Conservation (phyloP, 2,888 invertebrate species). For the Ormia ochracea region DNA sequence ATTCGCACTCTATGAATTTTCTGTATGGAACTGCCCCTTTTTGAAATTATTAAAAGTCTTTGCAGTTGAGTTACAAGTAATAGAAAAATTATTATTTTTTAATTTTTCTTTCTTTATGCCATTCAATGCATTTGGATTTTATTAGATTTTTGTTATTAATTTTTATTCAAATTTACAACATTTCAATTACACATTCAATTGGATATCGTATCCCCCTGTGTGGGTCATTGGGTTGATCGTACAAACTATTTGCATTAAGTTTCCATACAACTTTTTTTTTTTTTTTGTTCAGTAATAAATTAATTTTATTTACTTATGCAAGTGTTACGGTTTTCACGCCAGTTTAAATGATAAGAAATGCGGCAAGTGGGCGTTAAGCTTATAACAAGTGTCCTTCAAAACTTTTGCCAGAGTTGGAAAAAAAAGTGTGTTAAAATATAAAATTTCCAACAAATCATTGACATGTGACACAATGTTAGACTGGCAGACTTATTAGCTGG, state of each 20-base stretch:
- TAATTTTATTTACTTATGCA: background rate
- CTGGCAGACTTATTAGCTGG: background rate
- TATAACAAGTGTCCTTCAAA: slow-evolving; percentile 60
- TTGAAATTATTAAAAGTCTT: background rate
- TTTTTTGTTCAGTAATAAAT: slow-evolving; percentile 27
- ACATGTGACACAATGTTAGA: background rate
- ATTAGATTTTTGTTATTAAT: slow-evolving; percentile 29
- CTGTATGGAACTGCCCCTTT: slow-evolving; percentile 10
- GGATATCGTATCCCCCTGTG: slow-evolving; percentile 47
- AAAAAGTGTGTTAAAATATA: background rate
- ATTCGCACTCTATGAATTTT: background rate
- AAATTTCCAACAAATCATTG: background rate
- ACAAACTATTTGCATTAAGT: slow-evolving; percentile 60
- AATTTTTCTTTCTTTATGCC: background rate
- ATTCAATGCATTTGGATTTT: slow-evolving; percentile 13
- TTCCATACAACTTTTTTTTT: slow-evolving; percentile 14
- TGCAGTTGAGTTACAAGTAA: background rate
- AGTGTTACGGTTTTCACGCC: slow-evolving; percentile 31
- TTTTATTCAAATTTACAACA: slow-evolving; percentile 38
- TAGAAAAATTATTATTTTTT: background rate
- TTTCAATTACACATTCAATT: slow-evolving; percentile 47
- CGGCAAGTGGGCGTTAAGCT: slow-evolving; percentile 51
- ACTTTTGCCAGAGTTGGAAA: slow-evolving; percentile 26
- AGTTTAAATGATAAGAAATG: slow-evolving; percentile 53
- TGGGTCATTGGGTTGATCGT: slow-evolving; percentile 59